Evolutionary conservation across 2,797 vertebrate genomes (phyloP).

Genomic region (Thunnus albacares): DNA sequence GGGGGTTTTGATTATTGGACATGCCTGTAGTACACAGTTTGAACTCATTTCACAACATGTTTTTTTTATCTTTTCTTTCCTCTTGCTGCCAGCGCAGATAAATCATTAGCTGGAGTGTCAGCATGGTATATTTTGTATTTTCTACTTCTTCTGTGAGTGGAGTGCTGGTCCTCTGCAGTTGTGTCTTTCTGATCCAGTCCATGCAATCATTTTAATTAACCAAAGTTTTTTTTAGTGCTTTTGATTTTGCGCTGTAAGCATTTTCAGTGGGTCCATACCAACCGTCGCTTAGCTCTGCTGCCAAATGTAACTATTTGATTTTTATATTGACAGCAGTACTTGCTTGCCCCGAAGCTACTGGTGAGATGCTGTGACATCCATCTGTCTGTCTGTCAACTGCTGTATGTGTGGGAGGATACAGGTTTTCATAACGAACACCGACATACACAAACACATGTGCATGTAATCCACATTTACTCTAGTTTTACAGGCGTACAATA

Average conservation of each 20-base stretch:
- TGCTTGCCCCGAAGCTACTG: constrained; percentile 36
- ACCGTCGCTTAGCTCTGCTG: constrained; percentile 9
- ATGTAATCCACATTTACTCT: constrained; percentile 25
- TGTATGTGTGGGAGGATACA: constrained; percentile 33
- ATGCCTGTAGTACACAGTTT: constrained; percentile 41
- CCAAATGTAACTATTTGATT: constrained; percentile 39
- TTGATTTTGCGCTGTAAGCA: constrained; percentile 52
- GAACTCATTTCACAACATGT: constrained; percentile 51
- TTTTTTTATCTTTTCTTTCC: constrained; percentile 37
- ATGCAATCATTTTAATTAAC: constrained; percentile 59
- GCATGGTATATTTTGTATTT: constrained; percentile 42
- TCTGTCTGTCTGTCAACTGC: constrained; percentile 52
- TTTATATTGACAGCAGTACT: constrained; percentile 47
- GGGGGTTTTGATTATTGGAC: constrained; percentile 55
- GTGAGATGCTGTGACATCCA: constrained; percentile 39
- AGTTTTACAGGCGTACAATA: constrained; percentile 14
- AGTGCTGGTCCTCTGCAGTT: constrained; percentile 25
- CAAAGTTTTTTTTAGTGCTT: constrained; percentile 57
- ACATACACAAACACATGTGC: constrained; percentile 13
- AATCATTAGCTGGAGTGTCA: constrained; percentile 39
- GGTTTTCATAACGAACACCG: not conserved
- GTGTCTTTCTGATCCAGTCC: constrained; percentile 51
- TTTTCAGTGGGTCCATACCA: constrained; percentile 31
- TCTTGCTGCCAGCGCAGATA: constrained; percentile 49
- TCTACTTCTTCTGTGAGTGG: constrained; percentile 13